Evolutionary conservation across 2,113 vertebrate species (phyloP), one percentile per base, ranked within the genome.

Genomic region (Sigmodon hispidus): DNA sequence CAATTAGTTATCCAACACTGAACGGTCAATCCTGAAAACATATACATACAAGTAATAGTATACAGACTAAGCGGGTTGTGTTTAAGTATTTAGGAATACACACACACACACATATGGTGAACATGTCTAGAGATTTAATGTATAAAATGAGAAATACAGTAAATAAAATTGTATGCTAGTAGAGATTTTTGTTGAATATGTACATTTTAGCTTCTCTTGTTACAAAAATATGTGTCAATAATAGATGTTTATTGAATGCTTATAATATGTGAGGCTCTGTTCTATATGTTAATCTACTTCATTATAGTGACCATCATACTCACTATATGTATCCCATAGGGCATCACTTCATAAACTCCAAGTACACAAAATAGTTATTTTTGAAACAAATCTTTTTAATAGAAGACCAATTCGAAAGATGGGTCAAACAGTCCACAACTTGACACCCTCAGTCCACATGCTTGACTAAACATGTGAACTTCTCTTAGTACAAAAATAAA

Each of bases 391-490:
- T 1, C 15, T 92, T 80, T 83, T 92, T 87, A 72, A 90, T 52
- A 92, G 70, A 96, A 96, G 26, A 89, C 40, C 45, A 95, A 80
- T 7, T 84, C 76, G 91, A 95, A 94, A 5, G 24, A 73, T 17
- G 65, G 36, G 55, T 85, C 21, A 87, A 61, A 26, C 17, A 93
- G 52, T 79, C 86, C 91, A 67, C 48, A 96, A 72, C 36, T 77
- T 93, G 34, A 95, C 22, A 43, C 48, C 48, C 50, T 77, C 3
- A 8, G 65, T 79, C 52, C 36, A 81, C 43, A 86, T 72, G 50
- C 43, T 77, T 81, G 19, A 89, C 61, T 76, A 90, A 52, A 83
- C 48, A 95, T 17, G 13, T 45, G 72, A 94, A 95, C 87, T 92
- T 94, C 52, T 80, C 50, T 61, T 45, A 63, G 22, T 31, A 89